Percentiles rank a stretch among this genome's conserved stretches.
Conservation (phyloP, 2,113 vertebrate species). For the Thermophis baileyi region DNA sequence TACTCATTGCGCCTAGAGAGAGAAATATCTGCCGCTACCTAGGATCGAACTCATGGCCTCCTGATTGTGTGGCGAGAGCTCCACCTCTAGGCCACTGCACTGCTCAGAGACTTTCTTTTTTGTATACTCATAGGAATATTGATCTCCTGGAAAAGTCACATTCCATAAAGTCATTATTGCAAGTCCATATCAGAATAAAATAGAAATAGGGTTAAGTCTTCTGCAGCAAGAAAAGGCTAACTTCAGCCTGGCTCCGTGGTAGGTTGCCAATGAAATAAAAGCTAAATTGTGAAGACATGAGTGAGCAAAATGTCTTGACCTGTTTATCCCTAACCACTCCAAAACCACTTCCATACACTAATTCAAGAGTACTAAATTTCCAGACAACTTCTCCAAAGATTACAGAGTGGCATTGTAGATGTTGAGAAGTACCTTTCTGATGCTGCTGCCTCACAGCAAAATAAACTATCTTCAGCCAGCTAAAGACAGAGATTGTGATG, state of each 20-base stretch:
- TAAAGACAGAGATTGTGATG: background rate
- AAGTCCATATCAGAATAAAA: background rate
- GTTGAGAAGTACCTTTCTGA: background rate
- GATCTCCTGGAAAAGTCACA: background rate
- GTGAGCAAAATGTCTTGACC: background rate
- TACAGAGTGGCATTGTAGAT: background rate
- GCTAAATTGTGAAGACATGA: background rate
- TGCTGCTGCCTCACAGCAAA: background rate
- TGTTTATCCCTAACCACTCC: background rate
- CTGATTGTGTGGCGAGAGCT: background rate
- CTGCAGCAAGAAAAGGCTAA: background rate
- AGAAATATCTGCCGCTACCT: background rate
- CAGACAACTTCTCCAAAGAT: background rate
- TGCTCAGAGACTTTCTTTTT: background rate
- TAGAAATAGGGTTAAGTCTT: background rate
- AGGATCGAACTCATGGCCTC: background rate
- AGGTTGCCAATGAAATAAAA: background rate
- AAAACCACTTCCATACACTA: background rate
- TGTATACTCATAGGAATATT: background rate
- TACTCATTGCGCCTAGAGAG: background rate
- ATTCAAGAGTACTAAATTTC: background rate
- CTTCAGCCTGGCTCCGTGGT: background rate
- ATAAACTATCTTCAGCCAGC: background rate
- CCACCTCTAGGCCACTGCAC: background rate
- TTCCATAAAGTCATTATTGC: background rate